Evolutionary conservation across 64 coral and sea anemone species (phyloP).

Genomic region (Orbicella faveolata): DNA sequence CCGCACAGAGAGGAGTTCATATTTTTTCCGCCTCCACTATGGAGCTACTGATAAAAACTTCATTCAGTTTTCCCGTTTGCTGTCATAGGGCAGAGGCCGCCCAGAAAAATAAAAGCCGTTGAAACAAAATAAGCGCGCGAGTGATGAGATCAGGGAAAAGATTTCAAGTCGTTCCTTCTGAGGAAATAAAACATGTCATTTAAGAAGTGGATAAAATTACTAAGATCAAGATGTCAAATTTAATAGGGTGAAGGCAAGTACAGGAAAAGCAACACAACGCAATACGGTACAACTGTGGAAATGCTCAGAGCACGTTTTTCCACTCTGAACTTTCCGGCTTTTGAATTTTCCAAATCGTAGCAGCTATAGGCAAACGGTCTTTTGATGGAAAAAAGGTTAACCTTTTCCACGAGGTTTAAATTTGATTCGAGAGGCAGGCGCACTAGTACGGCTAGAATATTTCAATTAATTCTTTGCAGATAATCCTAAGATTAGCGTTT

Average conservation of each 20-base stretch:
- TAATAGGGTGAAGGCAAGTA: no score
- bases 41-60: neutral
- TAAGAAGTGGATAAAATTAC: no score
- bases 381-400: neutral
- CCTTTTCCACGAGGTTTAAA: neutral
- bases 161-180: no score
- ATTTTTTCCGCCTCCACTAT: neutral
- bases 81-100: neutral
- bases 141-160: neutral
- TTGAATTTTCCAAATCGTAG: neutral
- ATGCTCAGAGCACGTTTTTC: no score
- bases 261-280: no score
- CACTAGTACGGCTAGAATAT: neutral
- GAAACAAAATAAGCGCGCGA: neutral
- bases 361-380: neutral
- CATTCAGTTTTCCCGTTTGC: conserved; percentile 12
- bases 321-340: neutral
- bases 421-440: neutral
- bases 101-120: neutral
- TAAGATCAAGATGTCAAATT: no score
- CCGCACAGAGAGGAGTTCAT: neutral
- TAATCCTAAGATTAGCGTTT: neutral
- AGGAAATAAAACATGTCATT: no score
- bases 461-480: neutral
- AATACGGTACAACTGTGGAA: no score